Evolutionary conservation across 2,888 invertebrate species (phyloP).

Genomic region (Saturnia japonica): DNA sequence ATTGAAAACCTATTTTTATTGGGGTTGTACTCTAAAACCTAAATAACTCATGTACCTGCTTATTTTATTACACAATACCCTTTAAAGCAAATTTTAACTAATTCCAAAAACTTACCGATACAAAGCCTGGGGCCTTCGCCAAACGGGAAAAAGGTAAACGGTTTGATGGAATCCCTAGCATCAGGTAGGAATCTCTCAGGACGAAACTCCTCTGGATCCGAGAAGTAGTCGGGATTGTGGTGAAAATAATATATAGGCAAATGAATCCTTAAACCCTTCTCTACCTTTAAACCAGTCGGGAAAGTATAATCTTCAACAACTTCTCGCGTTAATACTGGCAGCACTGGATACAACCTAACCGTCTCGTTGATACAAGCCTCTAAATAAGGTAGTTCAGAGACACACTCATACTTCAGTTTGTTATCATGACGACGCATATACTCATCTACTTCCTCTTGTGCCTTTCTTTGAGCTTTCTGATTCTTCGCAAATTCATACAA

Average conservation of each 20-base stretch:
- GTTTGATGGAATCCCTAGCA: conserved; percentile 40
- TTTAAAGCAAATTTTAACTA: too few relatives aligned
- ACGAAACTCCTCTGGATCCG: conserved; percentile 46
- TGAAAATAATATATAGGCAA: conserved; percentile 53
- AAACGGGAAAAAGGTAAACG: conserved; percentile 52
- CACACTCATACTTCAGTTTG: conserved; percentile 42
- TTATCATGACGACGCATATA: conserved; percentile 39
- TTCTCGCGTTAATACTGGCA: conserved; percentile 45
- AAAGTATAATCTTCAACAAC: conserved; percentile 51
- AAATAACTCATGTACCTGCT: too few relatives aligned
- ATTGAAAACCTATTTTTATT: too few relatives aligned
- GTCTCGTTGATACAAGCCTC: conserved; percentile 50
- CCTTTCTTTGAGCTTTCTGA: conserved; percentile 39
- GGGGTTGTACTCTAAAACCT: too few relatives aligned
- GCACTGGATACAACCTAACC: conserved; percentile 47
- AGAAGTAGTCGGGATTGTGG: conserved; percentile 45
- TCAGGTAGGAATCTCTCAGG: conserved; percentile 54
- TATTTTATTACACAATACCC: not conserved
- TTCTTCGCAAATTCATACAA: conserved; percentile 54
- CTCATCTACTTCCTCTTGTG: conserved; percentile 48
- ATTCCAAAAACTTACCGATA: conserved; percentile 50
- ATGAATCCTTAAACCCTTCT: conserved; percentile 49
- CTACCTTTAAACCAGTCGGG: conserved; percentile 47
- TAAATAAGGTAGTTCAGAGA: conserved; percentile 33
- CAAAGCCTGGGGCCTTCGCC: conserved; percentile 57